A percentile compares a stretch with the other conserved stretches of the same genome.
Evolutionary conservation across 2,797 vertebrate genomes (phyloP).

Genomic region (Cirrhinus molitorella): DNA sequence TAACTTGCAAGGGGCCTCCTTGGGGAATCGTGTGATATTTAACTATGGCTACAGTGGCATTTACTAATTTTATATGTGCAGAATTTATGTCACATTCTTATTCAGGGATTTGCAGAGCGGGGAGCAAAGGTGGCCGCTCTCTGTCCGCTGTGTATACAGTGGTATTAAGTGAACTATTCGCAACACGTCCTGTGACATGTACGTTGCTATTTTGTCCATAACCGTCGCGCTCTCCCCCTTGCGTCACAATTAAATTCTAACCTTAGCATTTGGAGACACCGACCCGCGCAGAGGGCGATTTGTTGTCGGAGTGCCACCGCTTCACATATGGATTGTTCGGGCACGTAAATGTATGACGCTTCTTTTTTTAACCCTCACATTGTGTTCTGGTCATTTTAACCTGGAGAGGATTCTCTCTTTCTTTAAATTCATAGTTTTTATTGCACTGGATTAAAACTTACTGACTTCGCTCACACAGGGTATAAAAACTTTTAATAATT

Average conservation of each 20-base stretch:
- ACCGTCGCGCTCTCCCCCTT: constrained; percentile 71
- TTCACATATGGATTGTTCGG: constrained; percentile 49
- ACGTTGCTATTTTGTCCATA: constrained; percentile 82
- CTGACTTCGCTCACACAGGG: not conserved
- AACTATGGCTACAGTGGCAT: constrained; percentile 89
- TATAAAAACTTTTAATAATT: not conserved
- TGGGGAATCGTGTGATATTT: constrained; percentile 85
- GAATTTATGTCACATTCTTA: constrained; percentile 88
- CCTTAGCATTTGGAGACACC: constrained; percentile 80
- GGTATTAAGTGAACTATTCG: constrained; percentile 89
- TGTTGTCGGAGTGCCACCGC: constrained; percentile 71
- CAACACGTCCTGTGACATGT: constrained; percentile 83
- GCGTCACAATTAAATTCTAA: constrained; percentile 85
- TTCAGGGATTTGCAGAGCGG: constrained; percentile 81
- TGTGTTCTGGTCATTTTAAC: not conserved
- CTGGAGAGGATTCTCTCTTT: not conserved
- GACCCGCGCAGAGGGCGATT: constrained; percentile 74
- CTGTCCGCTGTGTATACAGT: constrained; percentile 85
- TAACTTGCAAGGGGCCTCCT: constrained; percentile 74
- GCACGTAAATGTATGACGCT: constrained; percentile 24
- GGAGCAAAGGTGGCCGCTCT: constrained; percentile 83
- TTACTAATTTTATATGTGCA: constrained; percentile 91
- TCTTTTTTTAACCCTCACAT: not conserved
- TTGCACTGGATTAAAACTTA: not conserved
- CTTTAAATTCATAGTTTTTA: not conserved